Base-by-base conservation (phyloP, 2,888 invertebrate genomes). In the Poecilus cupreus region DNA sequence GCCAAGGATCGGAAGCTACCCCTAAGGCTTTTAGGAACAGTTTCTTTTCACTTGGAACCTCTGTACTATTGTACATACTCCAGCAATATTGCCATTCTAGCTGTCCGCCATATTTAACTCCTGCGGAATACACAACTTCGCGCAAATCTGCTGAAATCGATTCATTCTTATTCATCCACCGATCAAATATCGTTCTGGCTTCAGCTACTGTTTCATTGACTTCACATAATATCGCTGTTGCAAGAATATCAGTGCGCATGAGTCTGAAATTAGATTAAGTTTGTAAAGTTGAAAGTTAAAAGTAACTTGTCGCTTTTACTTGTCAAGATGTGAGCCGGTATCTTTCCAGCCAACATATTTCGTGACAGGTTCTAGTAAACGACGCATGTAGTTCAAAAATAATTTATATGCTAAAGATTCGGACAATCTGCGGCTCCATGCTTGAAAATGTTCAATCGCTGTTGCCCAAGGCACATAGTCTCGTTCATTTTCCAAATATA, bases 391-490 rank as follows among this genome's bases (percentile, higher is more conserved):
- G 72, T 91, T 90, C 32, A 95, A 91, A 83, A 93, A 93, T 2
- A 93, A 91, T 20, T 94, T 94, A 81, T 94, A 93, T 0, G 94
- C 92, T 3, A 92, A 89, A n/a, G 93, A 92, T 84, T 94, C 93
- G n/a, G 92, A 92, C 26, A 96, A 90, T 83, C 95, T 91, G 78
- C 92, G 91, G 72, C 93, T 91, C 94, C 96, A 95, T 83, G 93
- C 92, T 82, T 93, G 92, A 18, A 96, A 91, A 87, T 96, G 95
- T 82, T 91, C 91, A 0, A 96, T 91, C 0, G 96, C 96, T 0
- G 95, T 94, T 0, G 93, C 92, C 97, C 97, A 97, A 0, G 96
- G 96, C 0, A 95, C 94, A 90, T 95, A 96, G 85, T 96, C 95
- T 4, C 91, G 90, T 87, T 95, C 95, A 39, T 93, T 92, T 24